phyloP scores from a whole-genome alignment of 2,888 invertebrate species.

The Clusia tigrina region DNA sequence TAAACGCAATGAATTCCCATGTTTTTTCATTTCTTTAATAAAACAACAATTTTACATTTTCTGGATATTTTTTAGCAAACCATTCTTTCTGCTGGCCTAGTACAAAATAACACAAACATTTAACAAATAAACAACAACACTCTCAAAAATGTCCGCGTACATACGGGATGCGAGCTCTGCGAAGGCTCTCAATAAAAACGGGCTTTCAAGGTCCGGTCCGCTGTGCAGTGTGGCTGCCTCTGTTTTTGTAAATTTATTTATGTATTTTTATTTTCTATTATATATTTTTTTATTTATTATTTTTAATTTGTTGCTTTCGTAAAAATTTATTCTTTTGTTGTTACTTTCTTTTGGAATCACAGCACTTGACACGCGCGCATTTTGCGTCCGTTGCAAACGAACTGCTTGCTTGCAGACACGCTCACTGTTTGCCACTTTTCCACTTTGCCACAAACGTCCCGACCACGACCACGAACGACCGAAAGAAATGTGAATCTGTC shows the following conservation, averaged over 20 bases:
- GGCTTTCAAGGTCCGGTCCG: background rate
- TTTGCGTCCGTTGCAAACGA: background rate
- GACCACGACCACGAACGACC: background rate
- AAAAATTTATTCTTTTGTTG: background rate
- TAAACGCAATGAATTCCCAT: conserved; percentile 19
- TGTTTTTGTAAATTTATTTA: background rate
- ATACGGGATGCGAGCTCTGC: too few species aligned
- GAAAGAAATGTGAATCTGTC: conserved; percentile 8
- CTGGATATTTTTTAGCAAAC: background rate
- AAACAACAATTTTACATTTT: background rate
- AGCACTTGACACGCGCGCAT: background rate
- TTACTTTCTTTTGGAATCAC: background rate
- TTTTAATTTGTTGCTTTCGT: background rate
- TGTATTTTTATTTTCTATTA: background rate
- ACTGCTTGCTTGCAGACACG: conserved; percentile 11
- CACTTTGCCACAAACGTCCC: background rate
- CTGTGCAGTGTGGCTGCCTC: background rate
- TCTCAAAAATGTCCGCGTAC: too few species aligned
- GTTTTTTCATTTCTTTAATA: conserved; percentile 7
- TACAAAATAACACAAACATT: conserved; percentile 34
- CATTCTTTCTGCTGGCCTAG: conserved; percentile 33
- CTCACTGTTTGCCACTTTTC: background rate
- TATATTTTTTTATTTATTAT: background rate
- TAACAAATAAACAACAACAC: conserved; percentile 37
- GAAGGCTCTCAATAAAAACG: too few species aligned